Evolutionary conservation across 1,140 invertebrate genomes (phyloP).

Genomic region (Arion vulgaris): DNA sequence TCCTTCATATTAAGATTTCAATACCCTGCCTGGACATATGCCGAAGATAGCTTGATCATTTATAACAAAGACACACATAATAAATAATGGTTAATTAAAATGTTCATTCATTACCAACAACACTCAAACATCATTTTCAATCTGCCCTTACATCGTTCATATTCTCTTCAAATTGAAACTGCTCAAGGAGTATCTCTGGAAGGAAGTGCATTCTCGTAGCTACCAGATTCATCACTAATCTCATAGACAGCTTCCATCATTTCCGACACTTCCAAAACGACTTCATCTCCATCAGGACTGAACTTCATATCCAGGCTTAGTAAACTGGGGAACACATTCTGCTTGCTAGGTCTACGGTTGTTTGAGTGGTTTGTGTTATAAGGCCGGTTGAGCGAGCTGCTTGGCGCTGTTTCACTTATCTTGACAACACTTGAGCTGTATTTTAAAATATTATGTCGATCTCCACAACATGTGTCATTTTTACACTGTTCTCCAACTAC

Average conservation of each 20-base stretch:
- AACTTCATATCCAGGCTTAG: slow-evolving; percentile 36
- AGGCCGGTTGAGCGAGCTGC: background rate
- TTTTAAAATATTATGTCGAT: background rate
- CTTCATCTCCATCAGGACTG: slow-evolving; percentile 34
- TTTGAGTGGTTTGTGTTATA: slow-evolving; percentile 1
- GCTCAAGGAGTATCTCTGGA: background rate
- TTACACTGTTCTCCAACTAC: slow-evolving; percentile 12
- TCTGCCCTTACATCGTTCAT: too few species aligned
- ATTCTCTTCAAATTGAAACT: background rate
- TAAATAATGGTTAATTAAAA: too few species aligned
- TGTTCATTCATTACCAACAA: too few species aligned
- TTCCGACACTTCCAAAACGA: slow-evolving; percentile 32
- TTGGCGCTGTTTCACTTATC: background rate
- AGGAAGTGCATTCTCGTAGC: background rate
- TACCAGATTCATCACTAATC: background rate
- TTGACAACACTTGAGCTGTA: background rate
- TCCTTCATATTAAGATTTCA: too few species aligned
- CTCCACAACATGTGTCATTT: slow-evolving; percentile 32
- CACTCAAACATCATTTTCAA: too few species aligned
- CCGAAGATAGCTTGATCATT: too few species aligned
- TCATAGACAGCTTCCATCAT: background rate
- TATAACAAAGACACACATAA: too few species aligned
- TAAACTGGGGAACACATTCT: background rate
- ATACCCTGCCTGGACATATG: too few species aligned
- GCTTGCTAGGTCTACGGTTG: background rate